A percentile compares a stretch with the other conserved stretches of the same genome.
Evolutionary conservation across 2,797 vertebrate species (phyloP).

Genomic region (Acrossocheilus wenchowensis): DNA sequence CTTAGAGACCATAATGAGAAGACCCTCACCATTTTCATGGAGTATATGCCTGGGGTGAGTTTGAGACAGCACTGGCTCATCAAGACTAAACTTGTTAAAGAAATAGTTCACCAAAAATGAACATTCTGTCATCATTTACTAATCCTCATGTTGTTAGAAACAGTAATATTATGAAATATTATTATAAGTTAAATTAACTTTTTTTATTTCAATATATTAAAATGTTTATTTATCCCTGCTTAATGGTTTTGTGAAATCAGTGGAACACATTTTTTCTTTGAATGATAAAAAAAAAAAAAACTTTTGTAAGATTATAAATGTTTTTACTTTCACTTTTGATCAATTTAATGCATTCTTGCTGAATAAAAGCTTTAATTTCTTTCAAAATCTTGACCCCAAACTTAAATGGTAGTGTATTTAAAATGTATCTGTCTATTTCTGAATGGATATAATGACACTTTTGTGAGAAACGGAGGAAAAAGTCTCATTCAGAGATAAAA

Average conservation of each 20-base stretch:
- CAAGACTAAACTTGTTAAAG: neutral
- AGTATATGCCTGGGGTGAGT: constrained; percentile 97
- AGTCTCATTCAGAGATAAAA: neutral
- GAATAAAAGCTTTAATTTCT: neutral
- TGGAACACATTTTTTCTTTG: neutral
- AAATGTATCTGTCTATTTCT: too few species aligned
- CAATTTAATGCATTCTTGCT: neutral
- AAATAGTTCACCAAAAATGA: neutral
- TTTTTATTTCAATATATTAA: neutral
- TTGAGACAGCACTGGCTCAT: neutral
- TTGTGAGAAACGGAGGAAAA: neutral
- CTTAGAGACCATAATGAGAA: constrained; percentile 92
- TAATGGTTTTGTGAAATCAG: neutral
- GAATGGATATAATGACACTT: neutral
- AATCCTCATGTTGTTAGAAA: neutral
- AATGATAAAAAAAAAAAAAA: neutral
- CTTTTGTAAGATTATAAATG: too few species aligned
- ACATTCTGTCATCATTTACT: neutral
- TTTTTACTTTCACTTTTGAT: too few species aligned
- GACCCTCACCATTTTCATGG: constrained; percentile 98
- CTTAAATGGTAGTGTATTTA: neutral
- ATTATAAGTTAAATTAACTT: neutral
- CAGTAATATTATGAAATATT: neutral
- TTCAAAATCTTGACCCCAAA: neutral
- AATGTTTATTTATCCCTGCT: neutral